Evolutionary conservation across 23 tunicate species (phyloP), one percentile per base, ranked within the genome.

Genomic region (Trididemnum miniatum): DNA sequence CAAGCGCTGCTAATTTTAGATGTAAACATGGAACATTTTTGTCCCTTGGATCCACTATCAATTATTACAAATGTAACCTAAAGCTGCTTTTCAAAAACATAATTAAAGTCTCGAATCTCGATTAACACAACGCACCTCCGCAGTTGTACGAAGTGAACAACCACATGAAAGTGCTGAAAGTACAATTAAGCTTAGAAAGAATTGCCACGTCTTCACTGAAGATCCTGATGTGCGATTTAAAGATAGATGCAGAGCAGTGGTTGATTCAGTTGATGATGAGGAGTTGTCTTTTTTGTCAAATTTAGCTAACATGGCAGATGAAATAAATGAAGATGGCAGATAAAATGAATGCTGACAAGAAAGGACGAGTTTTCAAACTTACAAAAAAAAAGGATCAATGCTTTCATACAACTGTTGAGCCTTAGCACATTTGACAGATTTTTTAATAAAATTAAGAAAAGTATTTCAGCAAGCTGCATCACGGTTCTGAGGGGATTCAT

Each of bases 341-440:
- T 15, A n/a, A 20, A 26, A 18, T 63, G 69, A 63, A 4, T 34
- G 75, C 75, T 12, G 75, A 69, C 12, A 69, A n/a, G 12, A 15
- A 31, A 69, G 31, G 5, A 29, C 38, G 38, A 69, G n/a, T 69
- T 69, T 2, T 5, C 12, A 69, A 69, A 31, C 38, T 69, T 9
- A 69, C 12, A 69, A 69, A 69, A 22, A 69, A 29, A 69, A 35
- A 4, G 75, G 75, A 69, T 27, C 38, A 3, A 69, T 69, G 75
- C 39, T 69, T 7, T 15, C 38, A 12, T 38, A 69, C 25, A 69
- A 35, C 9, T 31, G 75, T n/a, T 27, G 25, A 12, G 75, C 39
- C 31, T 24, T 69, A 3, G 75, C 31, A 3, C 39, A 69, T 69
- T 34, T 69, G 20, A 38, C 75, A 69, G 7, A 69, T 5, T 31